phyloP scores from a whole-genome alignment of 2,797 vertebrate genomes.

The Urophycis tenuis region DNA sequence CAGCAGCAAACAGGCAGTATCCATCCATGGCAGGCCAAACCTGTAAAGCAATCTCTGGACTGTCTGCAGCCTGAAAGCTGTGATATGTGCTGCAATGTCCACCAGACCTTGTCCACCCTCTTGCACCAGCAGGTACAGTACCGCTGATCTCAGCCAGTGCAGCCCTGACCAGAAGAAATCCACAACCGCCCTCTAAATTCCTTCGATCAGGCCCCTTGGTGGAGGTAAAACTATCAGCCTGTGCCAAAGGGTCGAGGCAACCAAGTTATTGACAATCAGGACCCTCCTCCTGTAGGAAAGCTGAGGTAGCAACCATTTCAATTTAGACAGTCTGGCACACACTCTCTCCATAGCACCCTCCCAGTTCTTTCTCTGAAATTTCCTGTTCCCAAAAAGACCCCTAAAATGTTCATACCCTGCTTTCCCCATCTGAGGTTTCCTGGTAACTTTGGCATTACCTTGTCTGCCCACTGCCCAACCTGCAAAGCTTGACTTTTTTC shows the following conservation, averaged over 20 bases:
- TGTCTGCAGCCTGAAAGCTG: too few species aligned
- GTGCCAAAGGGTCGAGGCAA: neutral
- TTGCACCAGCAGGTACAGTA: neutral
- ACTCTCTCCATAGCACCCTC: neutral
- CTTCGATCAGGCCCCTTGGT: too few species aligned
- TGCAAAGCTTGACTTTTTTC: too few species aligned
- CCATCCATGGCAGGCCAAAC: too few species aligned
- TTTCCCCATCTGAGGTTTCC: neutral
- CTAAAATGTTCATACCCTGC: neutral
- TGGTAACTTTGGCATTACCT: too few species aligned
- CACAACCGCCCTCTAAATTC: too few species aligned
- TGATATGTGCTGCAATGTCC: neutral
- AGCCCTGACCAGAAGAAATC: too few species aligned
- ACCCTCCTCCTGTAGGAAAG: conserved; percentile 3
- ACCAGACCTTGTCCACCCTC: neutral
- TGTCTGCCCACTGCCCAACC: too few species aligned
- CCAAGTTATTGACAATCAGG: conserved; percentile 2
- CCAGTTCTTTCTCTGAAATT: neutral
- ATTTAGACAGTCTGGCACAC: too few species aligned
- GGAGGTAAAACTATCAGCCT: too few species aligned
- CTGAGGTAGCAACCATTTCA: conserved; percentile 7
- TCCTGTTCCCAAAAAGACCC: neutral
- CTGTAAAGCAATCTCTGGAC: too few species aligned
- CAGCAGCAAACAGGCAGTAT: too few species aligned
- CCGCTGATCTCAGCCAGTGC: neutral